Conservation (phyloP, 2,113 vertebrate genomes). For the Physeter macrocephalus region DNA sequence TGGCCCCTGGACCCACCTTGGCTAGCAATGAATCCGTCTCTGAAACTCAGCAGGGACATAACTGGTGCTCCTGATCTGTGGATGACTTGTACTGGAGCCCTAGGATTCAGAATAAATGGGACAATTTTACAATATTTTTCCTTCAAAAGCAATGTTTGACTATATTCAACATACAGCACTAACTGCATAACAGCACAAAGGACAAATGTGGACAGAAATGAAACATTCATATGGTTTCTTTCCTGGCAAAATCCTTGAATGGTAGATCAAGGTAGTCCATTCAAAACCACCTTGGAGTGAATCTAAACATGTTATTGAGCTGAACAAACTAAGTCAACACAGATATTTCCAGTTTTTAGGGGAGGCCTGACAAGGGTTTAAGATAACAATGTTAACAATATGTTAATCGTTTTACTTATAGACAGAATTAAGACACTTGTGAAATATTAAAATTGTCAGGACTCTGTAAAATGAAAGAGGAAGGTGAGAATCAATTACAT, state of each 20-base stretch:
- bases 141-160: neutral
- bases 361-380: neutral
- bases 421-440: neutral
- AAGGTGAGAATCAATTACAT: neutral
- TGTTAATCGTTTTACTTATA: conserved; percentile 1
- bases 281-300: neutral
- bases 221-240: neutral
- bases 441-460: conserved; percentile 4
- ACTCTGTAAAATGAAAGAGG: neutral
- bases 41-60: conserved; percentile 76
- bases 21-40: conserved; percentile 83
- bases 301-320: neutral
- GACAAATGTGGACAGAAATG: neutral
- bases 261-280: neutral
- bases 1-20: conserved; percentile 76
- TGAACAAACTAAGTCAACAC: neutral
- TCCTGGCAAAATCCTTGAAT: neutral
- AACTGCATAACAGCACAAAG: neutral
- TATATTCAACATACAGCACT: neutral
- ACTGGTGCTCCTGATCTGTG: conserved; percentile 83
- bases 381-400: neutral
- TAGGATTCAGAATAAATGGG: conserved; percentile 52
- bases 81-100: conserved; percentile 79
- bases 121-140: neutral
- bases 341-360: neutral